Evolutionary conservation across 2,113 vertebrate genomes (phyloP), one percentile per base, ranked within the genome.

Genomic region (Pseudopodoces humilis): DNA sequence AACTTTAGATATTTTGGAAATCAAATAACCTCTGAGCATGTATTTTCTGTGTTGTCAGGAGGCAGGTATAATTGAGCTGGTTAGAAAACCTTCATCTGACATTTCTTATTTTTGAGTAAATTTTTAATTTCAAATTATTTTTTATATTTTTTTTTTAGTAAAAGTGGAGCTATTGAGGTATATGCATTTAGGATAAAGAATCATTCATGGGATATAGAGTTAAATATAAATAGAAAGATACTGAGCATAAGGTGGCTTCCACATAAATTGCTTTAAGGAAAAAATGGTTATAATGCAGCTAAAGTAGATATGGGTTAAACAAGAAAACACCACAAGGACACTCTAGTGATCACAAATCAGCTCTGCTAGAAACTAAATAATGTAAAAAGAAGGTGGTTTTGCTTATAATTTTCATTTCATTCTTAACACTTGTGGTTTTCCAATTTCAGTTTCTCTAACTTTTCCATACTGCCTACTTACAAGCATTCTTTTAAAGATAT

Each of bases 11-110:
- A 33, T 19, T 22, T 13, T 16, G 11, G 17, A 75, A 78, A 50
- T 71, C 13, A 74, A 62, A 35, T 3, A 39, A 3, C 23, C 21
- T 19, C 4, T 33, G 27, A 52, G 2, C 12, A 18, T 4, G 1
- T 20, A 15, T 67, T 67, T 64, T 35, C 33, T 3, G 0, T 31
- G 6, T 10, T 28, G 10, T 44, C 52, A 59, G 11, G 33, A 65
- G 7, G 3, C 11, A 33, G 10, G 1, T 63, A 7, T 74, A 52
- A n/a, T 31, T 0, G 0, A 56, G 5, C 39, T 44, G 4, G 11
- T 39, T 43, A 63, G 10, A 37, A 14, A 81, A 62, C 6, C 4
- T 72, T 1, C 0, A 41, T 31, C 4, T 50, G 28, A 41, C 1
- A 28, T 41, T 63, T 65, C 2, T 15, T 33, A 16, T 6, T 56